Evolutionary conservation across 2,797 vertebrate species (phyloP), one percentile per base, ranked within the genome.

Genomic region (Cygnus olor): DNA sequence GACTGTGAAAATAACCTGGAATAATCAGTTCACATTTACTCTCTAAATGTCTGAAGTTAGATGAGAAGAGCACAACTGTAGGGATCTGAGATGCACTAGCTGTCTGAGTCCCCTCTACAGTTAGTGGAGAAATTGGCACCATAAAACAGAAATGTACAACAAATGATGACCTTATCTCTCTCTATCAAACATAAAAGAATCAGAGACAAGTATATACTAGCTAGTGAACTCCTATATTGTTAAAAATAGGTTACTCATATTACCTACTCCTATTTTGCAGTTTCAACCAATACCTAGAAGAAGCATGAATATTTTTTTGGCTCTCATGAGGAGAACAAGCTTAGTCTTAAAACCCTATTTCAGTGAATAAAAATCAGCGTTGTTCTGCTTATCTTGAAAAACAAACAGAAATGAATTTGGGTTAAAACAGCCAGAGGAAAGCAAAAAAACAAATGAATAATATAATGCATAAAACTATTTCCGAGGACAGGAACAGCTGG

Each of bases 401-500:
- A 22, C 5, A 70, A 73, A n/a, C 12, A 56, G 45, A 80, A 78
- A 24, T 30, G 8, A 74, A 66, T 89, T 42, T 2, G 30, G 65
- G 13, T n/a, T 56, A 57, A 88, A 81, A 69, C 0, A 5, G 28
- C 64, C 60, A 80, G 80, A 88, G 64, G 77, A 95, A 86, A 93
- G 20, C 21, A 69, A 74, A 57, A 45, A 92, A 94, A 72, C n/a
- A 77, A 66, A 83, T 66, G 51, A 88, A 91, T 88, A 86, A 94
- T 61, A 38, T 28, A 69, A 49, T 49, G 64, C 40, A 89, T 21
- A 44, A 78, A 93, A 88, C 68, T 86, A 4, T 94, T 96, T 91
- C 44, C 86, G 83, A 93, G 61, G 80, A 73, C 28, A 85, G 44
- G 68, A 97, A 90, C 93, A 96, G 77, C 88, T 95, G 94, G 42